Conservation (phyloP, 2,113 vertebrate genomes). For the Balaeniceps rex region DNA sequence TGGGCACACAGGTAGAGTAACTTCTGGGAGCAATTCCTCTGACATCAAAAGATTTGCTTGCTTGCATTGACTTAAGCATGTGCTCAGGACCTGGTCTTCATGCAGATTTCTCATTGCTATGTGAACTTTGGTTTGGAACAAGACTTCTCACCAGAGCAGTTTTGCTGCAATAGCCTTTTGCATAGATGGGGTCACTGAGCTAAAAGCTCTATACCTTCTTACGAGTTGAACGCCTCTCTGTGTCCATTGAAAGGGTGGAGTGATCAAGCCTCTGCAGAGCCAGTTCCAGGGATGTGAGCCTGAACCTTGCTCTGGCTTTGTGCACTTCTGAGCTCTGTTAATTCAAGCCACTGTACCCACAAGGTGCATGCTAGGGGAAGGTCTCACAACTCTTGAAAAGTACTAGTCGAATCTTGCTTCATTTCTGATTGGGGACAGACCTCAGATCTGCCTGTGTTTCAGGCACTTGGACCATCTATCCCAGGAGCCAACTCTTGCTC, state of each 20-base stretch:
- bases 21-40: not conserved
- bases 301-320: not conserved
- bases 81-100: not conserved
- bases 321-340: not conserved
- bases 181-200: not conserved
- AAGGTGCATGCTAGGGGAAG: not conserved
- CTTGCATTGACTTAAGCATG: not conserved
- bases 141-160: not conserved
- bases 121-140: not conserved
- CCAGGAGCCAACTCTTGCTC: not conserved
- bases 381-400: not conserved
- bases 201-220: not conserved
- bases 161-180: not conserved
- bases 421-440: not conserved
- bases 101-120: not conserved
- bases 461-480: not conserved
- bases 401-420: not conserved
- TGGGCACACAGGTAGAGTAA: not conserved
- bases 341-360: not conserved
- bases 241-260: not conserved
- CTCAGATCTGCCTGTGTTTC: not conserved
- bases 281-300: not conserved
- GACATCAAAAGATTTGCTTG: not conserved
- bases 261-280: not conserved
- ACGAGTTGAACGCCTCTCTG: accelerated